Evolutionary conservation across 2,113 vertebrate genomes (phyloP).

Genomic region (Xenopus tropicalis): DNA sequence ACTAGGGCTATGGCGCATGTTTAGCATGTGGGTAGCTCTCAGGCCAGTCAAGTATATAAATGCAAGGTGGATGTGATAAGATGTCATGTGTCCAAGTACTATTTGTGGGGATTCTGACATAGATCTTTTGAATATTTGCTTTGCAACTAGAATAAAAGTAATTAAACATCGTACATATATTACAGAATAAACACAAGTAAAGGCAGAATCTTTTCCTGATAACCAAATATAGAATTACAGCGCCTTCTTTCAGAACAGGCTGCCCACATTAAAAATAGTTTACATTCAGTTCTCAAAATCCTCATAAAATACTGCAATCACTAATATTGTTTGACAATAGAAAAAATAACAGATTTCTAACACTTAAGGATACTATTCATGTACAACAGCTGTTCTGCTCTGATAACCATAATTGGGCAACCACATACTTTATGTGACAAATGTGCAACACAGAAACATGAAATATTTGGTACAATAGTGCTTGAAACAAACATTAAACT

Average conservation of each 20-base stretch:
- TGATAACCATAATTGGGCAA: conserved; percentile 81
- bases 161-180: conserved; percentile 62
- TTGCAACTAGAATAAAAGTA: conserved; percentile 66
- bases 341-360: conserved; percentile 66
- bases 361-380: conserved; percentile 76
- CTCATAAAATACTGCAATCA: conserved; percentile 81
- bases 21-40: too few relatives aligned
- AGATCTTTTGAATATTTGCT: conserved; percentile 60
- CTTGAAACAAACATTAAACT: conserved; percentile 78
- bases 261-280: conserved; percentile 70
- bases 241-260: conserved; percentile 67
- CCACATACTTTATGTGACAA: conserved; percentile 69
- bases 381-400: conserved; percentile 72
- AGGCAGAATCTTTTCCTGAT: conserved; percentile 59
- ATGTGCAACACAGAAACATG: conserved; percentile 81
- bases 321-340: conserved; percentile 73
- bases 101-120: conserved; percentile 59
- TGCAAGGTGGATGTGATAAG: conserved; percentile 5
- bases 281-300: conserved; percentile 76
- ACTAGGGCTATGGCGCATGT: background rate
- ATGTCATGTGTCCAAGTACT: conserved; percentile 19
- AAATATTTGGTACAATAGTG: conserved; percentile 83
- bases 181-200: conserved; percentile 59
- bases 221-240: conserved; percentile 65
- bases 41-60: conserved; percentile 14